Evolutionary conservation across 2,888 invertebrate species (phyloP).

Genomic region (Panzeria rudis): DNA sequence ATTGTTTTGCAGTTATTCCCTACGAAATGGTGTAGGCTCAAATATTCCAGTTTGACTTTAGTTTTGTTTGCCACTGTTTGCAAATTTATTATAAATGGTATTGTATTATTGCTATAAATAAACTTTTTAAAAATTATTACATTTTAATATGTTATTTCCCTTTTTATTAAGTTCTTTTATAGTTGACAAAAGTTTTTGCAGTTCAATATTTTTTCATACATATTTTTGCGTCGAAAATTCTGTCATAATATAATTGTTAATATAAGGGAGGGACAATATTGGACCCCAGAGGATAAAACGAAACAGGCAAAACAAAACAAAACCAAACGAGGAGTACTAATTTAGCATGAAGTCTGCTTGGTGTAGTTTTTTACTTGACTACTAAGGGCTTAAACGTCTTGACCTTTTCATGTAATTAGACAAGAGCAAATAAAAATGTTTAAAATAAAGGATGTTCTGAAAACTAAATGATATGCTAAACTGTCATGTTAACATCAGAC

Average conservation of each 20-base stretch:
- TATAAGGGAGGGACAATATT: neutral
- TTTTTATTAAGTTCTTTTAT: constrained; percentile 24
- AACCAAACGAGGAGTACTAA: neutral
- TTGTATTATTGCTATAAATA: constrained; percentile 32
- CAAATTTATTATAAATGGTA: neutral
- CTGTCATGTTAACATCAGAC: too few relatives aligned
- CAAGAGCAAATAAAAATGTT: neutral
- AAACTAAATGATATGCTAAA: too few relatives aligned
- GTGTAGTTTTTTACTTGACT: neutral
- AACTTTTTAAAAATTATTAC: constrained; percentile 53
- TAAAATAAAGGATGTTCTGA: too few relatives aligned
- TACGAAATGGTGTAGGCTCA: too few relatives aligned
- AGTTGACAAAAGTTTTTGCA: constrained; percentile 26
- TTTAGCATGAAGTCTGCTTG: neutral
- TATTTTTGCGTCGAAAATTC: neutral
- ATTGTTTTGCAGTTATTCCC: too few relatives aligned
- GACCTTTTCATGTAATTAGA: neutral
- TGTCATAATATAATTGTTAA: constrained; percentile 6
- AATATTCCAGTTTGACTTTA: too few relatives aligned
- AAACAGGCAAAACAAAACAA: neutral
- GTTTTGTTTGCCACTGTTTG: neutral
- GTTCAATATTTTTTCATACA: neutral
- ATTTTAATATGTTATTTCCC: constrained; percentile 63
- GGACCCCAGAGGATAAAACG: neutral
- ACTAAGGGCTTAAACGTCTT: too few relatives aligned